Base-by-base conservation (phyloP, 1,140 invertebrate species). In the Drosophila novamexicana region DNA sequence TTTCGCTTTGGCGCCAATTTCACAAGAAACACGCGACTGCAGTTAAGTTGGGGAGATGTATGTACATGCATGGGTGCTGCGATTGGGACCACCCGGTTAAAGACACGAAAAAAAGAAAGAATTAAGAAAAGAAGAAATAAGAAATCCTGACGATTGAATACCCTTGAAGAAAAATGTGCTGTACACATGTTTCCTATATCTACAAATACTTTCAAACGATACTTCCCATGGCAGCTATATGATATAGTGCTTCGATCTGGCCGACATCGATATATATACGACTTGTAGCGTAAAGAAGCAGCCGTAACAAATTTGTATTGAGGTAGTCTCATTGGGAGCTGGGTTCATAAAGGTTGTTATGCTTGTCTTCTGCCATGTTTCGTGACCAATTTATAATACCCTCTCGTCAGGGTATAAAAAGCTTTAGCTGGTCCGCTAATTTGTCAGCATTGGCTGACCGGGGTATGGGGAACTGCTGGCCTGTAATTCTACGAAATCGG, bases 401-500 rank as follows among this genome's bases (percentile, higher is more conserved):
- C 22, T 5, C 22, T 14, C 0, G 22, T 5, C 4, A 29, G 22
- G 14, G 9, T 56, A 59, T 71, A 71, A 82, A 59, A 73, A 66
- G 47, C 73, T 64, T 76, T 79, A 58, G 75, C 62, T 62, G 36
- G 39, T 50, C 53, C 49, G 78, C 65, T 86, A 88, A 88, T 86
- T 86, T 86, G 76, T 86, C 83, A 86, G 81, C 73, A 58, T 79
- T 47, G 66, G 45, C 18, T 22, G 44, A 54, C 22, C 36, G 47
- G 18, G 18, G 18, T 18, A 14, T 14, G 39, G 12, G 62, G 7
- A 62, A 59, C 34, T 66, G 57, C 49, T 66, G 67, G 62, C 50
- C 64, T 76, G 83, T 86, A 86, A 86, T 86, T 86, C 84, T 83
- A 88, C 79, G 84, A 86, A 86, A 86, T 88, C 79, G 67, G 76